Conservation (phyloP, 2,797 vertebrate species). For the Anguilla obscura region DNA sequence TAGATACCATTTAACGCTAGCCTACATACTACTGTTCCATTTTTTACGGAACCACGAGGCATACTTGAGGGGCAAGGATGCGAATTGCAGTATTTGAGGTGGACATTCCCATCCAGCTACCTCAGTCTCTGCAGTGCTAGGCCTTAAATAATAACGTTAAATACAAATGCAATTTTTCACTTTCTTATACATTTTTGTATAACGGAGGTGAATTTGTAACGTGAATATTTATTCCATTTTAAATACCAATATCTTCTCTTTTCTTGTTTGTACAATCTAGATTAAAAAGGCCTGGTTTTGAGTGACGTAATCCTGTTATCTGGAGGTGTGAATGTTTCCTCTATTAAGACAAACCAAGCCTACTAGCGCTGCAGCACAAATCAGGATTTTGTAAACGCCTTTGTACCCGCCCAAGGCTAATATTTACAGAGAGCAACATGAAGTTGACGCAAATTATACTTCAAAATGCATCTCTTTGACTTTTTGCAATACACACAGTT, state of each 20-base stretch:
- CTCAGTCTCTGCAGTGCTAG: background rate
- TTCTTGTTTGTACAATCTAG: background rate
- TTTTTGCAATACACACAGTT: background rate
- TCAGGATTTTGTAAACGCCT: background rate
- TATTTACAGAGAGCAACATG: background rate
- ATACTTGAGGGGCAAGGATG: background rate
- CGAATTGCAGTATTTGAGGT: background rate
- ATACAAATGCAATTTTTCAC: background rate
- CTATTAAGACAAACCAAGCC: background rate
- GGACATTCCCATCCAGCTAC: background rate
- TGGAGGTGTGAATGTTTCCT: constrained; percentile 2
- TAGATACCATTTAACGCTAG: background rate
- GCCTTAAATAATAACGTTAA: background rate
- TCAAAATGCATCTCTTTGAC: too few species aligned
- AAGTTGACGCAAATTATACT: background rate
- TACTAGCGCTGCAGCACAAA: background rate
- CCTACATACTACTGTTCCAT: background rate
- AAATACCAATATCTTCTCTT: background rate
- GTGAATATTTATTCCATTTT: background rate
- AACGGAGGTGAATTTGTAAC: background rate
- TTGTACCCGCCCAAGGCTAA: background rate
- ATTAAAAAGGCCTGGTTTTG: background rate
- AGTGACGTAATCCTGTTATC: constrained; percentile 21
- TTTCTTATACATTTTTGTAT: background rate
- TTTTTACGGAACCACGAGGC: background rate